phyloP scores from a whole-genome alignment of 2,888 invertebrate species.

The Aricia artaxerxes region DNA sequence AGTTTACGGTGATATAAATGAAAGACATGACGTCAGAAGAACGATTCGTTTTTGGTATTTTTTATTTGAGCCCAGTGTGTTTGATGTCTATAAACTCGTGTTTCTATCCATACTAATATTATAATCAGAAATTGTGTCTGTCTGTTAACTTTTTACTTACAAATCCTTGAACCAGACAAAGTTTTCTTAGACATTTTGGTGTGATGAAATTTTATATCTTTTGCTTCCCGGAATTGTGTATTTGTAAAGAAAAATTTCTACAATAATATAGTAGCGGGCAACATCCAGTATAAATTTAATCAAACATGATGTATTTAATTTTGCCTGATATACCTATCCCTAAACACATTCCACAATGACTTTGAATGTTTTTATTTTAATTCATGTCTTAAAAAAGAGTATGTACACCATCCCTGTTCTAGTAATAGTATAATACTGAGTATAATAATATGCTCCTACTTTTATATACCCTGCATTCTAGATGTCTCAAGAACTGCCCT shows the following conservation, averaged over 20 bases:
- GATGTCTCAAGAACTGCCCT: neutral
- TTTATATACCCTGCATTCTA: neutral
- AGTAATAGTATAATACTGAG: neutral
- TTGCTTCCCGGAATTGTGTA: neutral
- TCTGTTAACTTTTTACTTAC: neutral
- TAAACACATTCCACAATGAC: neutral
- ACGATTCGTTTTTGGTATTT: constrained; percentile 47
- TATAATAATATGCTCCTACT: neutral
- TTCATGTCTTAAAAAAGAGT: neutral
- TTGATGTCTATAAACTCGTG: neutral
- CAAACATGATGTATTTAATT: neutral
- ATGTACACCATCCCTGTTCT: neutral
- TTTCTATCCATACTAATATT: neutral
- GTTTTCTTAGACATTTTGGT: neutral
- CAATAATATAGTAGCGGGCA: neutral
- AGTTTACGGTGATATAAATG: neutral
- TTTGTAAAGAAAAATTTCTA: neutral
- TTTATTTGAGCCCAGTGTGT: constrained; percentile 33
- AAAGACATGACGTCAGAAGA: constrained; percentile 44
- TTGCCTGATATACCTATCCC: neutral
- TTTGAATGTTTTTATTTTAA: constrained; percentile 38
- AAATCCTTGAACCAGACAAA: neutral
- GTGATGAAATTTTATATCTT: neutral
- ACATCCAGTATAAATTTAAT: neutral
- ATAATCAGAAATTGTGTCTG: neutral